Evolutionary conservation across 2,888 invertebrate genomes (phyloP).

Genomic region (Sinodicranocentrus sp.): DNA sequence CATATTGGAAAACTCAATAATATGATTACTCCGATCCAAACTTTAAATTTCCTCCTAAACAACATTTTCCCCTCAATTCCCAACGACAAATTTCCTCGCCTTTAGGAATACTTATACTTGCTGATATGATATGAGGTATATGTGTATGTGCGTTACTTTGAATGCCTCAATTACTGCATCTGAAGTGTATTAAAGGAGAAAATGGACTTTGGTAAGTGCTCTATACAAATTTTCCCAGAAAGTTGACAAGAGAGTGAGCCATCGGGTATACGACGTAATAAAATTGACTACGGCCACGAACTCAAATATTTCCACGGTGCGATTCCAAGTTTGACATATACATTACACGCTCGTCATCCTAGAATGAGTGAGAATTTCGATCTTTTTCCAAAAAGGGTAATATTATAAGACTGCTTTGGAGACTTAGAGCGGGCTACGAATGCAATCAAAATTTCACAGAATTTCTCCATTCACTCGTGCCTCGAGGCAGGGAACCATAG

Average conservation of each 20-base stretch:
- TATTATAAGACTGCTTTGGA: too few species aligned
- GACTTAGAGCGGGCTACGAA: too few species aligned
- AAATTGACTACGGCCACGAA: neutral
- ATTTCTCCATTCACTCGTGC: constrained; percentile 11
- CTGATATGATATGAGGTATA: neutral
- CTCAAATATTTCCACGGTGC: too few species aligned
- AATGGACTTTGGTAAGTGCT: neutral
- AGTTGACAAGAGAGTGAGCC: constrained; percentile 29
- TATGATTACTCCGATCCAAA: constrained; percentile 7
- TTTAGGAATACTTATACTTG: neutral
- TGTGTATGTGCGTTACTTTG: neutral
- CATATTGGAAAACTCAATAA: constrained; percentile 15
- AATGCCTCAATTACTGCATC: neutral
- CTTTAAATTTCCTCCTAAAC: constrained; percentile 3
- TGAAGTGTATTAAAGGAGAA: constrained; percentile 12
- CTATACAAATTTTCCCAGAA: constrained; percentile 10
- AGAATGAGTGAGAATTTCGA: too few species aligned
- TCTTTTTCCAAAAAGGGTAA: too few species aligned
- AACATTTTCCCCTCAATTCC: neutral
- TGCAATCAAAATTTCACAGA: too few species aligned
- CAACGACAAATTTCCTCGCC: neutral
- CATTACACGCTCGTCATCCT: too few species aligned
- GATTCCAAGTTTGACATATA: too few species aligned
- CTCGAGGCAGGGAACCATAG: constrained; percentile 26
- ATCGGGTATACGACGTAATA: constrained; percentile 26